Conservation (phyloP, 2,888 invertebrate genomes). For the Sthenelais limicola region DNA sequence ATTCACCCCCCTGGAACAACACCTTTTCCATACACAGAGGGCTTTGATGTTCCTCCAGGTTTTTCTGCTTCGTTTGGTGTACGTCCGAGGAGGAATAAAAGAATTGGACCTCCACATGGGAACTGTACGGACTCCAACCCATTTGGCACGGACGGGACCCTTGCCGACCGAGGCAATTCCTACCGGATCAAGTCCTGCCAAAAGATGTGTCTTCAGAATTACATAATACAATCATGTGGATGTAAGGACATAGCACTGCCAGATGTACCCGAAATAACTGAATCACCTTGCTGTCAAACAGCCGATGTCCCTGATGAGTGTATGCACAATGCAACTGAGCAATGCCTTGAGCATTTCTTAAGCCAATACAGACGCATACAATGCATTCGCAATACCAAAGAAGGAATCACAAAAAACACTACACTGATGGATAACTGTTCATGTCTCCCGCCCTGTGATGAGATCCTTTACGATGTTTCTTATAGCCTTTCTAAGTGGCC, state of each 20-base stretch:
- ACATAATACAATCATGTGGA: constrained; percentile 45
- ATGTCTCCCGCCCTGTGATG: constrained; percentile 52
- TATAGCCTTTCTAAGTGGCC: constrained; percentile 53
- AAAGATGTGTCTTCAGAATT: constrained; percentile 52
- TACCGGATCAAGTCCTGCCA: constrained; percentile 51
- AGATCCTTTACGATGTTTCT: constrained; percentile 50
- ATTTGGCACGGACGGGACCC: constrained; percentile 40
- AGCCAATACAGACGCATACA: constrained; percentile 44
- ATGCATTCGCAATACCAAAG: constrained; percentile 46
- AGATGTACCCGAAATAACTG: constrained; percentile 9
- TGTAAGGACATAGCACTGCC: constrained; percentile 49
- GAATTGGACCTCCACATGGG: constrained; percentile 52
- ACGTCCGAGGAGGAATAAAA: constrained; percentile 48
- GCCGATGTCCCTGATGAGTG: constrained; percentile 48
- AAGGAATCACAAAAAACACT: constrained; percentile 47
- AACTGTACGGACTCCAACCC: constrained; percentile 49
- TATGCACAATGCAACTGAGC: constrained; percentile 45
- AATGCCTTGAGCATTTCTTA: constrained; percentile 47
- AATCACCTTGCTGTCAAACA: constrained; percentile 43
- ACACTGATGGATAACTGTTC: constrained; percentile 45
- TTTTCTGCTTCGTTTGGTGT: constrained; percentile 53
- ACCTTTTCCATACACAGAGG: constrained; percentile 52
- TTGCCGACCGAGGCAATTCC: constrained; percentile 14
- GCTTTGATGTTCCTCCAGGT: constrained; percentile 53
- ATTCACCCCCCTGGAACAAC: constrained; percentile 50